Base-by-base conservation (phyloP, 2,113 vertebrate genomes). In the Campylomormyrus tamandua region DNA sequence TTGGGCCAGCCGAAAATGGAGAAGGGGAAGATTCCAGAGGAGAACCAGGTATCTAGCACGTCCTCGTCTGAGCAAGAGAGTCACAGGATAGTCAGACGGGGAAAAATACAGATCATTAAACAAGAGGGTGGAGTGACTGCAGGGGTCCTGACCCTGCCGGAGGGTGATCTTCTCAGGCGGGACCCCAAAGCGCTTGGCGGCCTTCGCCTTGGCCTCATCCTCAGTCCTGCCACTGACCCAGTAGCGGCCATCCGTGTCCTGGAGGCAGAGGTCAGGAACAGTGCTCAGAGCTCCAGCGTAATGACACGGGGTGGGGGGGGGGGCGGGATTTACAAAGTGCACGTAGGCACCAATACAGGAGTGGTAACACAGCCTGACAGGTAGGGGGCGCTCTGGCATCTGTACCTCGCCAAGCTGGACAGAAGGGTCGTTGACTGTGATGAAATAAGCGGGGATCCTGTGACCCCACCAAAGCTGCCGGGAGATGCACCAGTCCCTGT, bases 401-500 rank as follows among this genome's bases (percentile, higher is more conserved):
- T 92, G 93, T 91, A 97, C 97, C 96, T 98, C 96, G 90, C 97
- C 97, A 2, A 95, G 93, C 77, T 96, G 95, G 27, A 97, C 95
- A 0, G 96, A 94, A 0, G 96, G 93, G 90, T 98, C 96, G 0
- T 35, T 87, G 52, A 98, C 93, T 0, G 96, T 97, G 93, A 98
- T 46, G 35, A 98, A 98, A 92, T 98, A 98, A 10, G 97, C 97
- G 0, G 97, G 97, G 90, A 98, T 97, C 86, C 93, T 96, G 92
- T 98, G 97, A 92, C 97, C 97, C 97, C 97, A 98, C 97, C 97
- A 98, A 91, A 98, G 95, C 94, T 98, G 97, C 39, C 97, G 96
- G 50, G 97, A 98, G 91, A 98, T 96, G 56, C 97, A 98, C 97
- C 97, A 98, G 92, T 97, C 97, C 93, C 97, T 97, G 91, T 17